phyloP scores from a whole-genome alignment of 2,113 vertebrate genomes.

The Ochotona princeps region DNA sequence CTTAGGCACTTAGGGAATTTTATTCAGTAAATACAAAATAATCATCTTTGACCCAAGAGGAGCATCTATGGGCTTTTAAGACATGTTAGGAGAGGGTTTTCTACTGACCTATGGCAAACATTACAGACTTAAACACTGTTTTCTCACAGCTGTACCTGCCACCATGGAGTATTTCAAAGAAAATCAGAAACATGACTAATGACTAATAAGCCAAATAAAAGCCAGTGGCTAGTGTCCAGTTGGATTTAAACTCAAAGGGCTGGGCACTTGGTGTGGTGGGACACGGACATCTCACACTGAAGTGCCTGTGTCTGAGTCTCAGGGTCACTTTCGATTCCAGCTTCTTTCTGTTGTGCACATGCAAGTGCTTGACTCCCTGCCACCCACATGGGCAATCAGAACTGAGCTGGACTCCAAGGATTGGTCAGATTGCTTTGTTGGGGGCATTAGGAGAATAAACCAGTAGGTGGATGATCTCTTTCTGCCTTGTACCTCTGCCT shows the following conservation, averaged over 20 bases:
- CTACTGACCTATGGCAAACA: slow-evolving; percentile 49
- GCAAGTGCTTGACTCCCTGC: too few relatives aligned
- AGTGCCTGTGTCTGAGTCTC: too few relatives aligned
- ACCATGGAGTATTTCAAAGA: not conserved
- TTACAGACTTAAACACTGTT: slow-evolving; percentile 47
- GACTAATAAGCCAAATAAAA: not conserved
- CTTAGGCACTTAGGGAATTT: slow-evolving; percentile 71
- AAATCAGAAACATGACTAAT: not conserved
- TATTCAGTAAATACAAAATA: slow-evolving; percentile 60
- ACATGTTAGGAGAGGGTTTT: slow-evolving; percentile 52
- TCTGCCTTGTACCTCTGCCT: too few relatives aligned
- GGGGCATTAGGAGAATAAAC: too few relatives aligned
- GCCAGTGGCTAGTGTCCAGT: not conserved
- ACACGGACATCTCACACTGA: too few relatives aligned
- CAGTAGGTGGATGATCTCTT: too few relatives aligned
- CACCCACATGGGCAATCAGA: too few relatives aligned
- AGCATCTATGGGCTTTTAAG: slow-evolving; percentile 64
- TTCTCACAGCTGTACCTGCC: not conserved
- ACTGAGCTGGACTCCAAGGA: too few relatives aligned
- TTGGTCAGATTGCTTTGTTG: too few relatives aligned
- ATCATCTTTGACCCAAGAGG: slow-evolving; percentile 67
- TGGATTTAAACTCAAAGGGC: not conserved
- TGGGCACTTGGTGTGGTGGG: too few relatives aligned
- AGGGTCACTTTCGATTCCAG: too few relatives aligned
- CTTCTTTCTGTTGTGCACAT: too few relatives aligned